Evolutionary conservation across 2,113 vertebrate genomes (phyloP), one percentile per base, ranked within the genome.

Genomic region (Smithornis capensis): DNA sequence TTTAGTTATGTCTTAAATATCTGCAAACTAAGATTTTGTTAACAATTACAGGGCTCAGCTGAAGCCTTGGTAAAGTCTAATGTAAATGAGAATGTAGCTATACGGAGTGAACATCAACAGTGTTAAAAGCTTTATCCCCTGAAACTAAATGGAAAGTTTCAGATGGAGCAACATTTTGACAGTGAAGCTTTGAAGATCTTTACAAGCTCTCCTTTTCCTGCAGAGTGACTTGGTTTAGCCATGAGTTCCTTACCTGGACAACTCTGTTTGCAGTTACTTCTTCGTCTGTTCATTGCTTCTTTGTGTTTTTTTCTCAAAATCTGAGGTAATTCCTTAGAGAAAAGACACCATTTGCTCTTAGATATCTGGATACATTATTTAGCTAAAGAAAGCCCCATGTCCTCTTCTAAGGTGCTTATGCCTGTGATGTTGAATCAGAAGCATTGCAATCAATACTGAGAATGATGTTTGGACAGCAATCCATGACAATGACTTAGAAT

Each of bases 331-430:
- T n/a, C 42, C 57, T 59, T 45, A 88, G 67, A 50, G n/a, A 57
- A 78, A 82, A 79, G 17, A 5, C 19, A 57, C 18, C 4, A 2
- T 37, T 91, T 93, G 14, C 14, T 89, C 10, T 47, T 52, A 17
- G 0, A 0, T 56, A 37, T 29, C 18, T 88, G 31, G 15, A n/a
- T 0, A 0, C 14, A 27, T 6, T 57, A 80, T 28, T 19, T 87
- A 59, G 13, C 27, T 24, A 11, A 44, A 42, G 6, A 14, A 19
- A 37, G 17, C 25, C 11, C 33, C 2, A 3, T 9, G 10, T 76
- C 7, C 8, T 78, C 14, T 76, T 76, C 28, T 80, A 45, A 83
- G 75, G 44, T 8, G 3, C 10, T 80, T 64, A 13, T 9, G 9
- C 21, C 31, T 67, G 8, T 74, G 52, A 17, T 63, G 35, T 38